Conservation (phyloP, 2,113 vertebrate genomes). For the Phoenicopterus ruber region DNA sequence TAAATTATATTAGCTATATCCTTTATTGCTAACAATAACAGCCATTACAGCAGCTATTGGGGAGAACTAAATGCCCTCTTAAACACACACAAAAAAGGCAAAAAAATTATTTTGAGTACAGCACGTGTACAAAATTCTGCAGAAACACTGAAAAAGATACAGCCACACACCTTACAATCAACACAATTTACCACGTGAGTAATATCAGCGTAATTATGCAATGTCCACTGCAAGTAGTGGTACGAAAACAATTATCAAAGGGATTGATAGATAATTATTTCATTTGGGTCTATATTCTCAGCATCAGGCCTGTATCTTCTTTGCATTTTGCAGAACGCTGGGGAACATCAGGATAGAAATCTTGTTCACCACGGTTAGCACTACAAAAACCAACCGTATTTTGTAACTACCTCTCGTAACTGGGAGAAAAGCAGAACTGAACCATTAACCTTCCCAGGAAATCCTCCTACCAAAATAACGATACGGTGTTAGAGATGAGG, state of each 20-base stretch:
- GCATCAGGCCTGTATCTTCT: not conserved
- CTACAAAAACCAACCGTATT: not conserved
- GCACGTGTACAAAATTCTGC: not conserved
- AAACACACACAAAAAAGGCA: not conserved
- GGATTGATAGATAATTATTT: not conserved
- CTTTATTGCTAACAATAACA: not conserved
- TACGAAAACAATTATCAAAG: not conserved
- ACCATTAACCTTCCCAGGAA: not conserved
- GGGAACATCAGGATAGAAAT: not conserved
- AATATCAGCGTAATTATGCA: too few relatives aligned
- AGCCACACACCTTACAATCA: not conserved
- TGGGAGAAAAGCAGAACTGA: not conserved
- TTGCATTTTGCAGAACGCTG: not conserved
- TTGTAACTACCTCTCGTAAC: not conserved
- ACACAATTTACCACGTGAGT: not conserved
- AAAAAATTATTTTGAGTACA: not conserved
- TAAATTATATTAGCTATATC: not conserved
- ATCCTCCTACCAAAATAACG: not conserved
- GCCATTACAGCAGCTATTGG: not conserved
- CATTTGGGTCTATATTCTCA: not conserved
- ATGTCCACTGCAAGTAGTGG: not conserved
- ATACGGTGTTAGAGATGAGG: not conserved
- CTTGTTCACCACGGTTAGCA: fast-evolving
- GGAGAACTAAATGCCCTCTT: not conserved
- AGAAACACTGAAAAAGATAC: not conserved